Evolutionary conservation across 2,113 vertebrate genomes (phyloP), one percentile per base, ranked within the genome.

Genomic region (rabbit (Oryctolagus cuniculus)): DNA sequence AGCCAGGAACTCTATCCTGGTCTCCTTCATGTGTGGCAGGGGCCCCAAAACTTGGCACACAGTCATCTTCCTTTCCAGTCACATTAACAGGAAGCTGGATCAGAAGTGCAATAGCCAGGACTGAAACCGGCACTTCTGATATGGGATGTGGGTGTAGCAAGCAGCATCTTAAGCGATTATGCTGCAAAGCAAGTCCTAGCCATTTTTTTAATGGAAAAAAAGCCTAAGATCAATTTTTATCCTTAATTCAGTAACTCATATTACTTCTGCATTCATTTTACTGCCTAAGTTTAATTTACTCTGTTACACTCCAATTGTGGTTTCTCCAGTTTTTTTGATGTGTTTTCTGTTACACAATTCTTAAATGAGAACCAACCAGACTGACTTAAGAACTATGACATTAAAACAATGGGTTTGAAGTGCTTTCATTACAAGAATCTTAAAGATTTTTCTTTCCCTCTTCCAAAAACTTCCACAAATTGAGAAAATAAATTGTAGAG

Each of bases 281-380:
- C 73, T 89, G 83, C 80, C 86, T 81, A 92, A 85, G 74, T 91
- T 96, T 93, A 95, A 97, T 95, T 93, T 77, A 93, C 70, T 78
- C 38, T 78, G 55, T 87, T 95, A 89, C 9, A 87, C 29, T 83
- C 61, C 87, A 95, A 89, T 38, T 75, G 87, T 92, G 80, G 89
- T 90, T 92, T 70, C 13, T 25, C 19, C 66, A 92, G 93, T 93
- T 83, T 79, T 94, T 95, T 63, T 64, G 78, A 74, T 86, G 72
- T 94, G 51, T 70, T 94, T 91, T 93, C 38, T 84, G 67, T 89
- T 93, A 91, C 19, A 24, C 82, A 89, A 94, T 82, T 97, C 72
- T 86, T 95, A 90, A 93, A 80, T 69, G 36, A 2, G 29, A 90
- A 91, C 75, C 82, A 94, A 80, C 21, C 27, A 85, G 77, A 74